A percentile compares a stretch with the other conserved stretches of the same genome.
Conservation (phyloP, 2,797 vertebrate genomes). For the Cynopterus sphinx region DNA sequence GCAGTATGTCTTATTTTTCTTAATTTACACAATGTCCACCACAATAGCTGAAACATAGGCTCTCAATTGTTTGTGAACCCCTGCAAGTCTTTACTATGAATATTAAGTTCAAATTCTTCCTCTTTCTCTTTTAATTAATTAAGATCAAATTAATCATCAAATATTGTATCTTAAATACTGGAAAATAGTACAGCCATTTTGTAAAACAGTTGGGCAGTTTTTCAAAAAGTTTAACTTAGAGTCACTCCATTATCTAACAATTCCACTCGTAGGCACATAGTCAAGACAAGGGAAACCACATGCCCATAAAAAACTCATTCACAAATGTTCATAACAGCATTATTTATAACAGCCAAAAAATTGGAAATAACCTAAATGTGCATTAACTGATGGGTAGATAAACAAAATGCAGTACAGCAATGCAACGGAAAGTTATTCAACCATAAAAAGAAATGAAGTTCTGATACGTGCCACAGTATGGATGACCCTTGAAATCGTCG, state of each 20-base stretch:
- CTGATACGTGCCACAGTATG: background rate
- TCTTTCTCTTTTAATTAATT: slow-evolving; percentile 28
- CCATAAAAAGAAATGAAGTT: background rate
- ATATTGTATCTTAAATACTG: background rate
- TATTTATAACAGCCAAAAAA: background rate
- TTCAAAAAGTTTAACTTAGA: background rate
- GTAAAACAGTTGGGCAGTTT: background rate
- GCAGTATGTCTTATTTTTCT: background rate
- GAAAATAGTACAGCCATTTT: background rate
- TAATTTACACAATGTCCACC: background rate
- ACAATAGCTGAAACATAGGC: background rate
- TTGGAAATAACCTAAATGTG: background rate
- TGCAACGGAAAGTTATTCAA: slow-evolving; percentile 47
- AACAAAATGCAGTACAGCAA: background rate
- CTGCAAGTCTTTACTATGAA: background rate
- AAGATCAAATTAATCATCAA: background rate
- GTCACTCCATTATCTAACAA: background rate
- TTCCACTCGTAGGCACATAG: background rate
- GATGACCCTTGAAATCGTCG: background rate
- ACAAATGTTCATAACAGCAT: background rate
- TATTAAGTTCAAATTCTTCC: background rate
- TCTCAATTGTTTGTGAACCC: background rate
- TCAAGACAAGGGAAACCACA: slow-evolving; percentile 6
- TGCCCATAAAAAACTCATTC: background rate
- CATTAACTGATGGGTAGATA: background rate